phyloP scores from a whole-genome alignment of 2,888 invertebrate genomes.

The Maniola hyperantus region DNA sequence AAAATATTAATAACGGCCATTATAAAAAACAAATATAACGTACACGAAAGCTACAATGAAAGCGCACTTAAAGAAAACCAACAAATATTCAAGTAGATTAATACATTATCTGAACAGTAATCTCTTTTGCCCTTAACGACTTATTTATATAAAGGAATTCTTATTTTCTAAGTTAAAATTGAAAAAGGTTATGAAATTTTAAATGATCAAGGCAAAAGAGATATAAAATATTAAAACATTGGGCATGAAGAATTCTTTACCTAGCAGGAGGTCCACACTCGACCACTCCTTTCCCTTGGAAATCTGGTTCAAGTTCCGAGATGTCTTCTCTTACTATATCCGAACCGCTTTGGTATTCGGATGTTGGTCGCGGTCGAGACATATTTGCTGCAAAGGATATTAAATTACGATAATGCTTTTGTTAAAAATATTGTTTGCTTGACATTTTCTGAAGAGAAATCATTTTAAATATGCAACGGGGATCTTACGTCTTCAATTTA shows the following conservation, averaged over 20 bases:
- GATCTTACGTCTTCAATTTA: neutral
- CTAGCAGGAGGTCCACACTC: conserved; percentile 87
- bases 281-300: conserved; percentile 60
- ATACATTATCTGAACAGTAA: conserved; percentile 7
- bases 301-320: conserved; percentile 80
- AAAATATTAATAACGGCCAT: conserved; percentile 33
- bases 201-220: conserved; percentile 19
- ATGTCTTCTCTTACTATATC: conserved; percentile 83
- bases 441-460: neutral
- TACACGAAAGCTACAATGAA: conserved; percentile 78
- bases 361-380: conserved; percentile 70
- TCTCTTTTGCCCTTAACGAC: conserved; percentile 25
- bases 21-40: conserved; percentile 42
- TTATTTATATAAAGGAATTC: neutral
- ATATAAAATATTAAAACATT: neutral
- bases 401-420: neutral
- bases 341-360: conserved; percentile 77
- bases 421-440: too few relatives aligned
- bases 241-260: conserved; percentile 61
- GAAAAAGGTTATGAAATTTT: neutral
- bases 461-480: too few relatives aligned
- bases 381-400: conserved; percentile 62
- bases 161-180: neutral
- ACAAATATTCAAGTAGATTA: conserved; percentile 28
- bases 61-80: conserved; percentile 54